phyloP scores from a whole-genome alignment of 2,888 invertebrate genomes.

The Apamea crenata region DNA sequence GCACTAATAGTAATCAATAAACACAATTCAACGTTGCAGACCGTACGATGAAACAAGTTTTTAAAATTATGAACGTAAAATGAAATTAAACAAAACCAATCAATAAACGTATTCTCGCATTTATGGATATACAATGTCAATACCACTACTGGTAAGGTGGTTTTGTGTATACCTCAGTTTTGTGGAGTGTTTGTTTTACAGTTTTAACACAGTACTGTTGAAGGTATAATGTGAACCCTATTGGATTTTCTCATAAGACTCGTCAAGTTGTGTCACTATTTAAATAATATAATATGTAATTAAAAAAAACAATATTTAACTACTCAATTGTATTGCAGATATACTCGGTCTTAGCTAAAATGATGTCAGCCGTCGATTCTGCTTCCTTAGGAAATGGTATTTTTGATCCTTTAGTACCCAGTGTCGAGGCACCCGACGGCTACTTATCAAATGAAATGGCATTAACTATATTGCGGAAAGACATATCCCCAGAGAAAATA shows the following conservation, averaged over 20 bases:
- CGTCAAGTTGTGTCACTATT: neutral
- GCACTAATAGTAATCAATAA: conserved; percentile 2
- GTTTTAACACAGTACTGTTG: neutral
- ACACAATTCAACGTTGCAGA: conserved; percentile 22
- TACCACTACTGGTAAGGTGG: conserved; percentile 73
- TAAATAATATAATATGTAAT: neutral
- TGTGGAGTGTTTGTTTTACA: neutral
- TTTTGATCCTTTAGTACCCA: conserved; percentile 67
- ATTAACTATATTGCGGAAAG: conserved; percentile 3
- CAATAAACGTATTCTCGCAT: conserved; percentile 44
- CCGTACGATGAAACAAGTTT: conserved; percentile 31
- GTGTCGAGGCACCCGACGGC: conserved; percentile 35
- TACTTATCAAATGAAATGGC: conserved; percentile 46
- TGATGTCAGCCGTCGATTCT: conserved; percentile 63
- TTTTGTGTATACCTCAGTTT: conserved; percentile 27
- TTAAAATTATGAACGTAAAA: conserved; percentile 42
- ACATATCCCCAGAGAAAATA: neutral
- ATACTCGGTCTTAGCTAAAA: conserved; percentile 60
- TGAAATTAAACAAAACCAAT: conserved; percentile 58
- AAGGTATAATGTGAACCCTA: neutral
- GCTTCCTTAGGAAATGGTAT: conserved; percentile 74
- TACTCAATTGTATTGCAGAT: conserved; percentile 66
- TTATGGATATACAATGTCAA: conserved; percentile 69
- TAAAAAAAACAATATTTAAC: neutral
- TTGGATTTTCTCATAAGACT: neutral